These are phyloP conservation scores for Zaprionus lineosus DNA, from an alignment of 2,888 invertebrate genomes.

Conservation along the genomic window DNA sequence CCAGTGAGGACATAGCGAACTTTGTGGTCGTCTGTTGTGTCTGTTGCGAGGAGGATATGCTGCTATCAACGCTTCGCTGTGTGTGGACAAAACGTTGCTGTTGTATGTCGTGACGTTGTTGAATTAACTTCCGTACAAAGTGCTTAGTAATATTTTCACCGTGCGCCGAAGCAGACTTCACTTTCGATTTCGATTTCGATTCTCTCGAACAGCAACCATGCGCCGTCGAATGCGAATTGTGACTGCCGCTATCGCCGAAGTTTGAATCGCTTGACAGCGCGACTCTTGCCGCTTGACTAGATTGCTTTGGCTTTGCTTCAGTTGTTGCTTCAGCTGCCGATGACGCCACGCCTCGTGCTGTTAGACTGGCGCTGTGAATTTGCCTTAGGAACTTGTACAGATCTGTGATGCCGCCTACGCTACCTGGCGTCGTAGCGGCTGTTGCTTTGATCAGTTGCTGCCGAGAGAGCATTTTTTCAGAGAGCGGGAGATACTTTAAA, in stretches of 20 bases:
- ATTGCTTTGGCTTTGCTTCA: slow-evolving; percentile 49
- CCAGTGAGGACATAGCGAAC: slow-evolving; percentile 79
- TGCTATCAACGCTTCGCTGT: slow-evolving; percentile 36
- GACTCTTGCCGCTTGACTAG: slow-evolving; percentile 61
- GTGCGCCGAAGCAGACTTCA: slow-evolving; percentile 34
- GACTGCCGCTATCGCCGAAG: slow-evolving; percentile 64
- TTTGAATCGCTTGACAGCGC: slow-evolving; percentile 48
- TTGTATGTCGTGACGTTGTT: slow-evolving; percentile 67
- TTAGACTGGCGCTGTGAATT: slow-evolving; percentile 27
- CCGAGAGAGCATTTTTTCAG: slow-evolving; percentile 69
- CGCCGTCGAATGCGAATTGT: slow-evolving; percentile 65
- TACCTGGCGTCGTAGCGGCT: slow-evolving; percentile 33
- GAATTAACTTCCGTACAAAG: slow-evolving; percentile 43
- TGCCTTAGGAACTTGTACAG: slow-evolving; percentile 62
- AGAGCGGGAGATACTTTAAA: slow-evolving; percentile 4
- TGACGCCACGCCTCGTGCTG: slow-evolving; percentile 50
- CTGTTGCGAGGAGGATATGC: slow-evolving; percentile 47
- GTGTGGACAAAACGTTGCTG: slow-evolving; percentile 69
- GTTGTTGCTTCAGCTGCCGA: slow-evolving; percentile 35
- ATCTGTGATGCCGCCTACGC: slow-evolving; percentile 51
- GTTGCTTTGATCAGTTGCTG: slow-evolving; percentile 78
- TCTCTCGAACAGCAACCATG: slow-evolving; percentile 61
- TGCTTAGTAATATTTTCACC: slow-evolving; percentile 36
- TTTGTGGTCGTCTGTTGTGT: slow-evolving; percentile 74
- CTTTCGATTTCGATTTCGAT: slow-evolving; percentile 30